phyloP scores from a whole-genome alignment of 2,888 invertebrate species.

The Ormyrus thymus region DNA sequence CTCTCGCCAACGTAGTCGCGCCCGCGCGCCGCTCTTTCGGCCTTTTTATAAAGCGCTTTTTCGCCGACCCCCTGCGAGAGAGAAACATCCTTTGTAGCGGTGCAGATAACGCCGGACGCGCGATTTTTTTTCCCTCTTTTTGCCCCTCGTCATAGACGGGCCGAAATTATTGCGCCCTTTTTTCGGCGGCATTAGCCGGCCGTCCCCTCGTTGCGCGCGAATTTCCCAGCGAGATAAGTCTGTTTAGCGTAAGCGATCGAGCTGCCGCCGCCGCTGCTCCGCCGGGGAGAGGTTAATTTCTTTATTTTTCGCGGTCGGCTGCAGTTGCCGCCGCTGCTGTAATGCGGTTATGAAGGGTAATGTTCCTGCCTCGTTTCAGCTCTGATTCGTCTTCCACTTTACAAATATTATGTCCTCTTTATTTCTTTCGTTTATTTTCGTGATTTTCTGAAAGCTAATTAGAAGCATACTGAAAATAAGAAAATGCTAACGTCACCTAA shows the following conservation, averaged over 20 bases:
- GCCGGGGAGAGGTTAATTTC: no score
- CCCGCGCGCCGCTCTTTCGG: background rate
- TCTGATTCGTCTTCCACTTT: no score
- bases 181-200: background rate
- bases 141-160: background rate
- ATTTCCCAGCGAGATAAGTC: background rate
- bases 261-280: background rate
- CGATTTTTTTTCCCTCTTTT: background rate
- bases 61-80: background rate
- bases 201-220: no score
- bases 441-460: background rate
- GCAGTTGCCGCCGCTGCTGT: no score
- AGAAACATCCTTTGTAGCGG: slow-evolving; percentile 24
- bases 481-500: no score
- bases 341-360: no score
- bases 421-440: no score
- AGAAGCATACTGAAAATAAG: background rate
- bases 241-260: slow-evolving; percentile 4
- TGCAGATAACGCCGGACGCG: background rate
- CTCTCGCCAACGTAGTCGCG: background rate
- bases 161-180: slow-evolving; percentile 13
- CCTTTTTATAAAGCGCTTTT: slow-evolving; percentile 42
- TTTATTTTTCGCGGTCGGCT: no score
- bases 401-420: no score
- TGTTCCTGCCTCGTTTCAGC: no score